These are phyloP conservation scores for Phylloscopus trochilus DNA, from an alignment of 2,113 vertebrate genomes.

Conservation along the genomic window DNA sequence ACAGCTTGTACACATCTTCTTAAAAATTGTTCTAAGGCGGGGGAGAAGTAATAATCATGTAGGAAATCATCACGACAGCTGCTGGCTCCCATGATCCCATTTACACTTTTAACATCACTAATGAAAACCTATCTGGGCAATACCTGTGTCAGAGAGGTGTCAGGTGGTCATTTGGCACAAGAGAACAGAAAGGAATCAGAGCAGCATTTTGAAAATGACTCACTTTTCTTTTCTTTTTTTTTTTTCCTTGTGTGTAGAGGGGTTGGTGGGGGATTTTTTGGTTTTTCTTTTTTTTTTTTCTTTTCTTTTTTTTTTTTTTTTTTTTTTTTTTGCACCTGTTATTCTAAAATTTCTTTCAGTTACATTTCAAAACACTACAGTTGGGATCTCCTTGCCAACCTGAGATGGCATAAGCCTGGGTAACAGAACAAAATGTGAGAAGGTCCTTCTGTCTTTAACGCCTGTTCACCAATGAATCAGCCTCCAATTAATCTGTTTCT, in stretches of 20 bases:
- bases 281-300: not conserved
- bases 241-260: not conserved
- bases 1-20: constrained; percentile 62
- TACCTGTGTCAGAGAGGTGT: constrained; percentile 85
- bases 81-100: constrained; percentile 77
- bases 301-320: not conserved
- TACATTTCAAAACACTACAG: constrained; percentile 87
- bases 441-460: constrained; percentile 86
- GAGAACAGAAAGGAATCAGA: constrained; percentile 65
- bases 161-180: constrained; percentile 82
- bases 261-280: not conserved
- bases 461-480: constrained; percentile 85
- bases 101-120: constrained; percentile 74
- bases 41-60: constrained; percentile 60
- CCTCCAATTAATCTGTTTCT: constrained; percentile 93
- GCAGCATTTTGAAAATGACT: constrained; percentile 77
- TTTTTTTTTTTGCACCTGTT: constrained; percentile 84
- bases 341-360: constrained; percentile 85
- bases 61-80: constrained; percentile 83
- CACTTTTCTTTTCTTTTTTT: not conserved
- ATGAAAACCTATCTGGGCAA: constrained; percentile 82
- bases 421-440: constrained; percentile 88
- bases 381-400: constrained; percentile 88
- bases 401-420: constrained; percentile 87
- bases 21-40: constrained; percentile 43